Percentiles rank a stretch among this genome's conserved stretches.
phyloP scores from a whole-genome alignment of 92 coral and sea anemone genomes.

The Bergia sp. region DNA sequence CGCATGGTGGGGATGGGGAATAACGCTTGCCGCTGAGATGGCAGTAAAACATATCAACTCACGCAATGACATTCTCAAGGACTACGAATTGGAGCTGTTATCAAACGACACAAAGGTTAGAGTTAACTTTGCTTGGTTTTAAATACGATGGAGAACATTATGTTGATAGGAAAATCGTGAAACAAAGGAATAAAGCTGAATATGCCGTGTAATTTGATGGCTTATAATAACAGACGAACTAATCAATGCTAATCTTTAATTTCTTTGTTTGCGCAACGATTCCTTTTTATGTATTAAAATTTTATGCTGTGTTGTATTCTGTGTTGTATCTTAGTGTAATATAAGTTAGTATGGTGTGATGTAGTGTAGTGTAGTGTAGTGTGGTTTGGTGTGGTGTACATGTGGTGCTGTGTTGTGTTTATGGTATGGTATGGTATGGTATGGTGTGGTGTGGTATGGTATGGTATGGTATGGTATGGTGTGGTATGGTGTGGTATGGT shows the following conservation, averaged over 20 bases:
- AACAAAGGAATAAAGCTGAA: neutral
- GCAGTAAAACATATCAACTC: conserved; percentile 75
- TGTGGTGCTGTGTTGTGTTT: neutral
- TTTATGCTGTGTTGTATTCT: too few species aligned
- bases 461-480: neutral
- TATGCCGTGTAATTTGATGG: too few species aligned
- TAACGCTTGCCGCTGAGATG: conserved; percentile 79
- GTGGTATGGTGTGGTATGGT: neutral
- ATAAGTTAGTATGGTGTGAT: neutral
- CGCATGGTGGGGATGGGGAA: conserved; percentile 87
- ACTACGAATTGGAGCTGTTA: conserved; percentile 52
- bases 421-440: too few species aligned
- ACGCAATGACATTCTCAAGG: conserved; percentile 50
- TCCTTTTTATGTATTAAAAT: neutral
- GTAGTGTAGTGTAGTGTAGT: neutral
- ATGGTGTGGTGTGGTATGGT: too few species aligned
- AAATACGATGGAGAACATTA: too few species aligned
- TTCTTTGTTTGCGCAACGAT: too few species aligned
- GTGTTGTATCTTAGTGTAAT: neutral
- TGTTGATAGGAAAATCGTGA: neutral
- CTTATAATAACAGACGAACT: too few species aligned
- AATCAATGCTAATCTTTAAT: too few species aligned
- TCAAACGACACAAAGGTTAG: conserved; percentile 72
- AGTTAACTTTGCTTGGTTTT: neutral
- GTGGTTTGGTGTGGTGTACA: neutral